A percentile compares a stretch with the other conserved stretches of the same genome.
Evolutionary conservation across 2,797 vertebrate species (phyloP).

Genomic region (Todus mexicanus): DNA sequence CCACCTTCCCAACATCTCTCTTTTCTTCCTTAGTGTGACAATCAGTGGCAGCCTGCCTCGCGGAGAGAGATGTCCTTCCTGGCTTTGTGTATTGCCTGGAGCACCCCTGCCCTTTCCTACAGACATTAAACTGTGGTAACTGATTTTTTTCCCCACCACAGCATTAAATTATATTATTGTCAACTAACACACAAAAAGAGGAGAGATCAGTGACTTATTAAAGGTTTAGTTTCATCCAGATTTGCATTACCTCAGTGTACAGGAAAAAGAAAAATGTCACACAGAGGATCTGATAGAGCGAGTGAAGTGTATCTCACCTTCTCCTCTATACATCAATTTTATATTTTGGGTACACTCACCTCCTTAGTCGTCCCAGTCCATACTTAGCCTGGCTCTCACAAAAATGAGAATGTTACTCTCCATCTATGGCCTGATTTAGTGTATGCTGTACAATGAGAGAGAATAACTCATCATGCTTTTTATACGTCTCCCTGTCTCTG

Average conservation of each 20-base stretch:
- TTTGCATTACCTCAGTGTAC: background rate
- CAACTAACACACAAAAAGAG: background rate
- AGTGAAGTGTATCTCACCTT: background rate
- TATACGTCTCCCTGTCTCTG: background rate
- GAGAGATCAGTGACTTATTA: background rate
- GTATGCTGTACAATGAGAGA: background rate
- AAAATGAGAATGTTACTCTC: background rate
- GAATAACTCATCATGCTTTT: background rate
- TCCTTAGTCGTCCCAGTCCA: background rate
- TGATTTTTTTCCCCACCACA: accelerated
- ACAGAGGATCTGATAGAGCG: background rate
- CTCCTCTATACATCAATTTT: background rate
- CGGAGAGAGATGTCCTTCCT: background rate
- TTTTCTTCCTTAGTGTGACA: background rate
- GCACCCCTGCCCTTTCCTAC: background rate
- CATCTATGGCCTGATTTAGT: background rate
- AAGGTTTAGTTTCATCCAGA: background rate
- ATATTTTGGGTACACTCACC: background rate
- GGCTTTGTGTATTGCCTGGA: background rate
- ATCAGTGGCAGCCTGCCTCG: background rate
- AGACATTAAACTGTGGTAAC: background rate
- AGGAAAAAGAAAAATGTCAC: background rate
- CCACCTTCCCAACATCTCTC: background rate
- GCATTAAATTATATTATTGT: background rate
- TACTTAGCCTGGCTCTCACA: background rate